Evolutionary conservation across 2,113 vertebrate genomes (phyloP), one percentile per base, ranked within the genome.

Genomic region (Zosterops pallidus): DNA sequence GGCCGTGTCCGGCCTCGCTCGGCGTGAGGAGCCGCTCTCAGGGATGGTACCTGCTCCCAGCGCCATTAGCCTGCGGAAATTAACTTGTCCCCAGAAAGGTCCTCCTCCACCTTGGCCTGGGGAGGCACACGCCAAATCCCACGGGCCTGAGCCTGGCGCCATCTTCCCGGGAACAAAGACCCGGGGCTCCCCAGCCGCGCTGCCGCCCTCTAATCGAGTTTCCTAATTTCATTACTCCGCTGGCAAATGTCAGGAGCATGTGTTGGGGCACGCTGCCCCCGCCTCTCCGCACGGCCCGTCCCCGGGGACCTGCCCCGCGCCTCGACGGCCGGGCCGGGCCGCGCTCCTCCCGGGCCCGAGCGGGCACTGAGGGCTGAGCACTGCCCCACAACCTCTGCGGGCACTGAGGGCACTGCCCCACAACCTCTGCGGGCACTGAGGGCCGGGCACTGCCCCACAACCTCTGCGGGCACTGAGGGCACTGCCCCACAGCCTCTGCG

Each of bases 201-300:
- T 80, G 72, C 79, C 46, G 39, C 80, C 83, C 91, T 65, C 23
- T 96, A 97, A 97, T 97, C 90, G 93, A 92, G 85, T 97, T 98
- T 91, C 70, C 83, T 97, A 97, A 97, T 97, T 98, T 88, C 92
- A 97, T 98, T 98, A 98, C 89, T 86, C 62, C 60, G 31, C 83
- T 96, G 86, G 95, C 96, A 97, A 97, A 98, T 98, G 95, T 96
- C 95, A 97, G 96, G 83, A 98, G 79, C 91, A 72, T 96, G 62
- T 95, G 97, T 83, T 95, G 86, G 94, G 94, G 93, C 95, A 77
- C 68, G 33, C 67, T 91, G 60, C 46, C 76, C 90, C 49, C 90
- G 9, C 19, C 23, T 22, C n/a, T 23, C 70, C 74, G 37, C 26
- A 41, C 14, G 9, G 6, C 29, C 16, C 14, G 33, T 64, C 93